Percentiles rank a stretch among this genome's conserved stretches.
Conservation (phyloP, 2,113 vertebrate genomes). For the Charina bottae region DNA sequence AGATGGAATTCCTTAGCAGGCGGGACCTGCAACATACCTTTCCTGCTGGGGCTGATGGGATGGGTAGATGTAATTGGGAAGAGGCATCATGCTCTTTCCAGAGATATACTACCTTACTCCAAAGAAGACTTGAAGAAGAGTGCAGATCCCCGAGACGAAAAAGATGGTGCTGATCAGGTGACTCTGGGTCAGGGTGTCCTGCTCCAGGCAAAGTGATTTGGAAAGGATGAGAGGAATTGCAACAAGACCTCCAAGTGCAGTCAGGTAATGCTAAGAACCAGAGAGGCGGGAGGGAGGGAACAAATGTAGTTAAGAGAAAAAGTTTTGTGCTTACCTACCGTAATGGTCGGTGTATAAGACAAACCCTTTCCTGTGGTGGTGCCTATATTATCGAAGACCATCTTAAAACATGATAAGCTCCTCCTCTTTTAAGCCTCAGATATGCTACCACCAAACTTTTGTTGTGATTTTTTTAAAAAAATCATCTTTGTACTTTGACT, state of each 20-base stretch:
- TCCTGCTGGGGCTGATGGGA: neutral
- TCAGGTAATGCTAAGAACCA: constrained; percentile 88
- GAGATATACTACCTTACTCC: constrained; percentile 85
- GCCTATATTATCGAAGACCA: neutral
- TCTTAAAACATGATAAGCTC: neutral
- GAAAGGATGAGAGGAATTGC: constrained; percentile 92
- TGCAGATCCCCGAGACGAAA: constrained; percentile 94
- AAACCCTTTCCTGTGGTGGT: neutral
- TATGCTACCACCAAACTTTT: neutral
- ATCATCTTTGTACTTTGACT: neutral
- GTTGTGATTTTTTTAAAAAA: neutral
- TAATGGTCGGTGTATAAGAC: neutral
- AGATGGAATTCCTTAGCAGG: neutral
- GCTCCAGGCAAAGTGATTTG: constrained; percentile 88
- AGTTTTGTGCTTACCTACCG: neutral
- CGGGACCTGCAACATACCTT: neutral
- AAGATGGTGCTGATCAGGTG: constrained; percentile 96
- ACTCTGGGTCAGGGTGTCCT: constrained; percentile 91
- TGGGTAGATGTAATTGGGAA: neutral
- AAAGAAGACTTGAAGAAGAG: constrained; percentile 91
- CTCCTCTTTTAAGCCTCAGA: neutral
- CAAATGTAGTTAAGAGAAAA: neutral
- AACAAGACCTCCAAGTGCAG: constrained; percentile 90
- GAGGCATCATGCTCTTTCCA: constrained; percentile 2
- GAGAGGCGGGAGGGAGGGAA: constrained; percentile 25